Conservation (phyloP, 2,797 vertebrate species). For the Aldrovandia affinis region DNA sequence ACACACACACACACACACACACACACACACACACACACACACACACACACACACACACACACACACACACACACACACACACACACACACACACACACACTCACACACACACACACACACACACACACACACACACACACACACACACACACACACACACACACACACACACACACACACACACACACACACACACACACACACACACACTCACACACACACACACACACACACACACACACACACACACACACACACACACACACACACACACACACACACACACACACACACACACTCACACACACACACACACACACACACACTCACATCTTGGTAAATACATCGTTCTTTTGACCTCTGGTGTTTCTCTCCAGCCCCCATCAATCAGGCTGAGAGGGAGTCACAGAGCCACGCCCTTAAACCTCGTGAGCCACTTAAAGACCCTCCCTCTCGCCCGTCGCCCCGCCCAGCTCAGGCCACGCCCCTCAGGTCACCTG, state of each 20-base stretch:
- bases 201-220: neutral
- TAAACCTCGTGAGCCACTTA: conserved; percentile 14
- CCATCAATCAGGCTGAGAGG: conserved; percentile 53
- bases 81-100: neutral
- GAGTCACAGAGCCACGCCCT: conserved; percentile 30
- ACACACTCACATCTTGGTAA: no score
- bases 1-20: neutral
- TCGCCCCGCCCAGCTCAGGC: conserved; percentile 10
- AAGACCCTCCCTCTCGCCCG: conserved; percentile 25
- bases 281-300: neutral
- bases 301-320: neutral
- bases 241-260: neutral
- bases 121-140: neutral
- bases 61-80: neutral
- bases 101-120: neutral
- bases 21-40: neutral
- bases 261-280: neutral
- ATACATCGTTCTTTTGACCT: no score
- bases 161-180: neutral
- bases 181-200: neutral
- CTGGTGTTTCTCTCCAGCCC: conserved; percentile 33
- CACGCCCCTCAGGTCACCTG: conserved; percentile 37
- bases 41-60: neutral
- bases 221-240: neutral
- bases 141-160: neutral